Conservation (phyloP, 2,797 vertebrate species). For the Sarcophilus harrisii region DNA sequence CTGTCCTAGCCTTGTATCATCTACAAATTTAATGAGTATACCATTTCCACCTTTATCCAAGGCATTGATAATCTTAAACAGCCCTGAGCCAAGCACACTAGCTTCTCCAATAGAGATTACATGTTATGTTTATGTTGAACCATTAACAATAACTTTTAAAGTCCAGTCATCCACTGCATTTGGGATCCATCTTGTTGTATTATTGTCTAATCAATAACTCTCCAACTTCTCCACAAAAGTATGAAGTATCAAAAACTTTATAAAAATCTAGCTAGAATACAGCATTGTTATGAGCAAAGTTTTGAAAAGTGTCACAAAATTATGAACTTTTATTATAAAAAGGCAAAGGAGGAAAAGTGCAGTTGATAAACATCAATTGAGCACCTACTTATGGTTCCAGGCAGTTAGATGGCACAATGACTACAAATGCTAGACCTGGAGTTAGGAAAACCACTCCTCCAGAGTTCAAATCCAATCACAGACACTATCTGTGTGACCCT, state of each 20-base stretch:
- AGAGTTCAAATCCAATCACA: neutral
- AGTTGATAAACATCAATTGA: neutral
- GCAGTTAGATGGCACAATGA: neutral
- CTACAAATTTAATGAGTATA: neutral
- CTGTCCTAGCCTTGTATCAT: neutral
- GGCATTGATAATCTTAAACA: neutral
- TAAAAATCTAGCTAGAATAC: neutral
- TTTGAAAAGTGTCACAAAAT: neutral
- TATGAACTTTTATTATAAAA: neutral
- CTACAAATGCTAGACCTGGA: neutral
- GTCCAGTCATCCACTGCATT: neutral
- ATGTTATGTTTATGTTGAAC: neutral
- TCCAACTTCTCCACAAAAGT: neutral
- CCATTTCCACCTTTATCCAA: neutral
- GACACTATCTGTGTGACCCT: neutral
- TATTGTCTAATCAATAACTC: neutral
- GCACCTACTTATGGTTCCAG: neutral
- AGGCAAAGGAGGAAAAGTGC: neutral
- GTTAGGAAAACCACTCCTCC: neutral
- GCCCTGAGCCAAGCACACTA: neutral
- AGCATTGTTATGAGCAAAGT: neutral
- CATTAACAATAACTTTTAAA: neutral
- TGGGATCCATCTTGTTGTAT: neutral
- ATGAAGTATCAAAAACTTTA: neutral
- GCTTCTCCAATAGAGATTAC: neutral